These are phyloP conservation scores for Dicaeum eximium DNA, from an alignment of 2,113 vertebrate species.

Conservation along the genomic window DNA sequence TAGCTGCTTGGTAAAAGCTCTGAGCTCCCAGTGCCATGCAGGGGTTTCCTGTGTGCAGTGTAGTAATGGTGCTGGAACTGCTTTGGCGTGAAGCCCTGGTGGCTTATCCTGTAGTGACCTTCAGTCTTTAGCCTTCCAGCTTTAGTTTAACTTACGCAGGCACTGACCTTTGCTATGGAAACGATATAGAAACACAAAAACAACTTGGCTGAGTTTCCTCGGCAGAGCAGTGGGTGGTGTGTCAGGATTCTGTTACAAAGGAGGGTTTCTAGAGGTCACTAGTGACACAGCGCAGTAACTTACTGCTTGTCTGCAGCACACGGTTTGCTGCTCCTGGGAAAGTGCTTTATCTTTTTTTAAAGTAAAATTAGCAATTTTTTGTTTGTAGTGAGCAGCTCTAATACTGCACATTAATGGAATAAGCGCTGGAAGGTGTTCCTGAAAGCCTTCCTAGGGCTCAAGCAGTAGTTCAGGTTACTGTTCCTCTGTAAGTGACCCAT, in stretches of 20 bases:
- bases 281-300: conserved; percentile 41
- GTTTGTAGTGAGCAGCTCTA: neutral
- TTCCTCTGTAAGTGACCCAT: conserved; percentile 56
- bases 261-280: conserved; percentile 64
- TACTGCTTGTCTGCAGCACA: conserved; percentile 1
- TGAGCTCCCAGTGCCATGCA: neutral
- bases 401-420: conserved; percentile 35
- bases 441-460: conserved; percentile 62
- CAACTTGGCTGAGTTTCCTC: conserved; percentile 80
- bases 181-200: conserved; percentile 89
- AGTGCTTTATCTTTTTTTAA: neutral
- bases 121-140: conserved; percentile 78
- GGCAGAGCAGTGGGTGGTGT: conserved; percentile 73
- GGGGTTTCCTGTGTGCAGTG: neutral
- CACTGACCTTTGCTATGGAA: conserved; percentile 89
- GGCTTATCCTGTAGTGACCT: conserved; percentile 78
- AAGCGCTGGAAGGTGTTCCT: conserved; percentile 71
- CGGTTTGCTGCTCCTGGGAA: neutral
- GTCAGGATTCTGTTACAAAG: conserved; percentile 75
- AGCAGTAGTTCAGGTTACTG: conserved; percentile 41
- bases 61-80: neutral
- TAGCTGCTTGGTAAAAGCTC: neutral
- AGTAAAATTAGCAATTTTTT: neutral
- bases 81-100: conserved; percentile 34
- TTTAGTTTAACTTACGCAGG: conserved; percentile 82